Conservation (phyloP, 2,888 invertebrate species). For the Neoitamus cyanurus region DNA sequence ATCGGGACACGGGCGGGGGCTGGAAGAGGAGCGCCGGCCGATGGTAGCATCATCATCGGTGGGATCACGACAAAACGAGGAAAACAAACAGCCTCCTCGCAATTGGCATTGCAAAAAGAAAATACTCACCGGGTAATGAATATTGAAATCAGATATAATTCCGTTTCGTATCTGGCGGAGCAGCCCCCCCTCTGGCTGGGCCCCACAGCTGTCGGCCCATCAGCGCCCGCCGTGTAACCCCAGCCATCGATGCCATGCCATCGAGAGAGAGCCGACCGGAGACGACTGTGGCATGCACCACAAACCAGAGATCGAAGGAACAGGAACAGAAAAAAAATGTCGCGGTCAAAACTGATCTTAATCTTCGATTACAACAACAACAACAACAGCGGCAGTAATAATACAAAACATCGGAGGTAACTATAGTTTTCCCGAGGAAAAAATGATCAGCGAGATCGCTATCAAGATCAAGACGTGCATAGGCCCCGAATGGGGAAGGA, state of each 20-base stretch:
- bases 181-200: not conserved
- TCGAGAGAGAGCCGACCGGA: not conserved
- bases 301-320: conserved; percentile 24
- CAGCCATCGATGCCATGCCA: not conserved
- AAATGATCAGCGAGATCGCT: conserved; percentile 42
- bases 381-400: conserved; percentile 41
- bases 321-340: conserved; percentile 45
- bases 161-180: conserved; percentile 27
- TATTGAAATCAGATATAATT: conserved; percentile 48
- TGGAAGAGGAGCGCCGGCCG: not conserved
- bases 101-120: conserved; percentile 41
- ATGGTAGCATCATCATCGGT: conserved; percentile 16
- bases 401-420: conserved; percentile 28
- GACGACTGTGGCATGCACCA: conserved; percentile 22
- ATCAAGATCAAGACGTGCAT: conserved; percentile 46
- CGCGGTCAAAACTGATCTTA: conserved; percentile 48
- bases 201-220: not conserved
- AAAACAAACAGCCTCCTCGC: not conserved
- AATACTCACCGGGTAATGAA: conserved; percentile 36
- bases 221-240: conserved; percentile 17
- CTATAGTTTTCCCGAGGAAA: conserved; percentile 31
- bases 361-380: conserved; percentile 45
- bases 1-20: not conserved
- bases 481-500: conserved; percentile 25
- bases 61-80: conserved; percentile 35